These are phyloP conservation scores for Hymenochirus boettgeri DNA, from an alignment of 2,113 vertebrate species.

Conservation along the genomic window DNA sequence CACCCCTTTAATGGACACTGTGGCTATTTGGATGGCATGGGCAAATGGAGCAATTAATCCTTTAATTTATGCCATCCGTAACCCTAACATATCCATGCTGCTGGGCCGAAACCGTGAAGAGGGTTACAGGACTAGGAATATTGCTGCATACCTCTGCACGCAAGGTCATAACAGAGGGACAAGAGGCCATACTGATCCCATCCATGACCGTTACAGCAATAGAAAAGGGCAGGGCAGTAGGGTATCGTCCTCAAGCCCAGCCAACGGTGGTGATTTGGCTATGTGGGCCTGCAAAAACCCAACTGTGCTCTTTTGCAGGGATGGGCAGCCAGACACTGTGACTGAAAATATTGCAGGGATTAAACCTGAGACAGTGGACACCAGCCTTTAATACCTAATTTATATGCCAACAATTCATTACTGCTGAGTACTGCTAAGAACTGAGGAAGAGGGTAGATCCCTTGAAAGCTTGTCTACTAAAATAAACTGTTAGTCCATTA, in stretches of 20 bases:
- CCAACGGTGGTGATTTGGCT: slow-evolving; percentile 69
- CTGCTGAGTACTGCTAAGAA: neutral
- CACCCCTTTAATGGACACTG: slow-evolving; percentile 75
- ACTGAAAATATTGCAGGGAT: slow-evolving; percentile 53
- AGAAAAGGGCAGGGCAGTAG: slow-evolving; percentile 58
- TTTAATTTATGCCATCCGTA: slow-evolving; percentile 84
- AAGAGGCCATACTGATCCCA: slow-evolving; percentile 53
- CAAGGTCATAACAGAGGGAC: slow-evolving; percentile 55
- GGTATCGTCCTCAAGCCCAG: slow-evolving; percentile 64
- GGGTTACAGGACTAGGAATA: slow-evolving; percentile 84
- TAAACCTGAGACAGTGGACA: slow-evolving; percentile 64
- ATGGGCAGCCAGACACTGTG: slow-evolving; percentile 62
- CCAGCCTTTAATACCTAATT: slow-evolving; percentile 68
- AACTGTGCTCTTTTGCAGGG: slow-evolving; percentile 81
- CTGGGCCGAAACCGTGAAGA: slow-evolving; percentile 80
- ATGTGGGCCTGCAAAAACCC: slow-evolving; percentile 93
- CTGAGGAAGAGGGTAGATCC: too few species aligned
- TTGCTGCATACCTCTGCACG: slow-evolving; percentile 66
- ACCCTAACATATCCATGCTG: slow-evolving; percentile 84
- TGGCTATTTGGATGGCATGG: slow-evolving; percentile 88
- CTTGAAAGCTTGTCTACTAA: too few species aligned
- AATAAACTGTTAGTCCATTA: too few species aligned
- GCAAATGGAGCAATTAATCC: slow-evolving; percentile 93
- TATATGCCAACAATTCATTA: too few species aligned
- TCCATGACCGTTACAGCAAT: slow-evolving; percentile 65